Evolutionary conservation across 2,113 vertebrate genomes (phyloP), one percentile per base, ranked within the genome.

Genomic region (Rallus limicola): DNA sequence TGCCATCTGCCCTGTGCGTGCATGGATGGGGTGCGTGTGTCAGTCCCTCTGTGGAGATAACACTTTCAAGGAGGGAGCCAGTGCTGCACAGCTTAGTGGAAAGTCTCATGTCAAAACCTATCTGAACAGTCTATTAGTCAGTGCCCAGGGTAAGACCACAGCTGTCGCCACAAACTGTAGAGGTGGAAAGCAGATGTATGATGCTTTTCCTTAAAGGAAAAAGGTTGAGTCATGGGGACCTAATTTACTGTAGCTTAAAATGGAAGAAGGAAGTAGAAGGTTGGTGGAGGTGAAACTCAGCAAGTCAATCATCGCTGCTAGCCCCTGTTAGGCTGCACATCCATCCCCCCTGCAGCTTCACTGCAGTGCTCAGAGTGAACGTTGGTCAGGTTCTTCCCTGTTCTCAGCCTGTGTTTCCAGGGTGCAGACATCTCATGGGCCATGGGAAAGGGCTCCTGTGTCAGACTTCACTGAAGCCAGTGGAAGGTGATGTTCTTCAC

Each of bases 371-470:
- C 23, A 16, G 52, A 58, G 31, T 77, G 67, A 88, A 8, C 2
- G 1, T 40, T 44, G 62, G 17, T 13, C 0, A 0, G 38, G 36
- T 24, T 81, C 64, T 67, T 88, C 23, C 21, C 16, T 5, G 0
- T 7, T 44, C 42, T 71, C 50, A 38, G 36, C 24, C 63, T 28
- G 24, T 80, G 63, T 91, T 81, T 94, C 40, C 60, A 44, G 23
- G 6, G 31, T 40, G 8, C 31, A 58, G 7, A 31, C 0, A 0
- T 50, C 36, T 62, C 0, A 0, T 1, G 7, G 59, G n/a, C 25
- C 28, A 4, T 10, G 31, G 56, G 60, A 56, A 38, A 2, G 60
- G 26, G 46, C 18, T 92, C 10, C 52, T 28, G 19, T 7, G 0
- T 65, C 63, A 82, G 55, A 5, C 33, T 58, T 34, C 15, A 14